These are phyloP conservation scores for Aselliscus stoliczkanus DNA, from an alignment of 2,797 vertebrate species.

Conservation along the genomic window DNA sequence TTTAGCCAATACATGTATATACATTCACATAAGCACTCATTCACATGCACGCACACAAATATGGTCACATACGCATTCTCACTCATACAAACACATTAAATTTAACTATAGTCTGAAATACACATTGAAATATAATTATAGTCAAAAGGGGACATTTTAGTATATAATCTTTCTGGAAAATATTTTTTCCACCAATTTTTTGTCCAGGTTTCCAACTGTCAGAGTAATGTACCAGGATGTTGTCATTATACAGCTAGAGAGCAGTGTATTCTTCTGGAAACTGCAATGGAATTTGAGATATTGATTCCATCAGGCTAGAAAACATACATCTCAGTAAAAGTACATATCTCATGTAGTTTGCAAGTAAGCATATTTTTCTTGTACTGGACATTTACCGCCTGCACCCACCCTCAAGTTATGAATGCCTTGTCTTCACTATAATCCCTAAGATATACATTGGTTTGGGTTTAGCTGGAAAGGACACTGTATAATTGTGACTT, in stretches of 20 bases:
- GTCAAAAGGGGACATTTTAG: neutral
- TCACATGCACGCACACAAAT: neutral
- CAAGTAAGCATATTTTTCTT: neutral
- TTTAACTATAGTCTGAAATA: neutral
- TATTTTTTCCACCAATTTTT: neutral
- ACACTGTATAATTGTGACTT: conserved; percentile 1
- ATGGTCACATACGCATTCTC: neutral
- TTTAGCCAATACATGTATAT: neutral
- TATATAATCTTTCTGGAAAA: neutral
- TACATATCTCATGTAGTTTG: conserved; percentile 15
- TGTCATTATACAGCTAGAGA: conserved; percentile 20
- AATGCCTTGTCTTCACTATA: conserved; percentile 25
- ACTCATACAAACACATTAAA: neutral
- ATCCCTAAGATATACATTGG: neutral
- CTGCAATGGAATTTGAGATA: neutral
- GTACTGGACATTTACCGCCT: neutral
- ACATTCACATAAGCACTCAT: neutral
- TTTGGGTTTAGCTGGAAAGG: neutral
- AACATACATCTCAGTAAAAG: conserved; percentile 11
- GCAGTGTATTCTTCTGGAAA: neutral
- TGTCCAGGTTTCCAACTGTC: neutral
- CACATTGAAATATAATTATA: neutral
- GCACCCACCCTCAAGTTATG: neutral
- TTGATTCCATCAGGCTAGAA: conserved; percentile 13
- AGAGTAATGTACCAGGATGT: conserved; percentile 25